phyloP scores from a whole-genome alignment of 2,797 vertebrate genomes.

The Hydrolagus colliei region DNA sequence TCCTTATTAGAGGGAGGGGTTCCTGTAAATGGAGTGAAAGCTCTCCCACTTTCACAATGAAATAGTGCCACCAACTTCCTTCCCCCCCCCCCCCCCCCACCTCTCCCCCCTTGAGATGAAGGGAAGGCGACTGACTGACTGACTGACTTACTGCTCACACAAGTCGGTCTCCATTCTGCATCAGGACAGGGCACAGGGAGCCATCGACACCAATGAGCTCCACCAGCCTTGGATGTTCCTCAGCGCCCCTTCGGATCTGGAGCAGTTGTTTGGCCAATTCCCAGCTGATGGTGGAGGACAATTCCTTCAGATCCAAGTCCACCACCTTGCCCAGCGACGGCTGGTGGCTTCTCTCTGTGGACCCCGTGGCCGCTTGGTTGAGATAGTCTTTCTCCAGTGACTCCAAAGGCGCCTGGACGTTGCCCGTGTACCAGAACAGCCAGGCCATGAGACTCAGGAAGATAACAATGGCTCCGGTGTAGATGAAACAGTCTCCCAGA shows the following conservation, averaged over 20 bases:
- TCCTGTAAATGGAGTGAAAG: too few species aligned
- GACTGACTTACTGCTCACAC: not conserved
- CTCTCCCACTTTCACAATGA: too few species aligned
- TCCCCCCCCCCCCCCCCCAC: too few species aligned
- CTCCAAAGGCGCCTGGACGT: constrained; percentile 46
- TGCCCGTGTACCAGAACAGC: constrained; percentile 66
- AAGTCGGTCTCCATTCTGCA: not conserved
- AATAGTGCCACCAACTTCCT: too few species aligned
- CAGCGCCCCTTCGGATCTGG: not conserved
- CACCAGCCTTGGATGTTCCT: not conserved
- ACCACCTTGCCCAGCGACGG: not conserved
- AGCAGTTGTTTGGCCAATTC: not conserved
- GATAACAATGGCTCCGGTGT: constrained; percentile 61
- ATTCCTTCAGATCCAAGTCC: not conserved
- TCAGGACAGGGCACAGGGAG: too few species aligned
- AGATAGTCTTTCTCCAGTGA: constrained; percentile 38
- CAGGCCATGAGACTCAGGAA: constrained; percentile 67
- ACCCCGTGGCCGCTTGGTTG: constrained; percentile 48
- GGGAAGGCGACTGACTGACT: too few species aligned
- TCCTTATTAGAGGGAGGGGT: too few species aligned
- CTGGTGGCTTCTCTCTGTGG: constrained; percentile 46
- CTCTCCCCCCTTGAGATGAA: too few species aligned
- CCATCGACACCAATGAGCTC: not conserved
- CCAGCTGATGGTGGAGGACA: not conserved
- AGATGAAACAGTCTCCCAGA: constrained; percentile 71